Evolutionary conservation across 2,888 invertebrate genomes (phyloP).

Genomic region (Ectemnius cavifrons): DNA sequence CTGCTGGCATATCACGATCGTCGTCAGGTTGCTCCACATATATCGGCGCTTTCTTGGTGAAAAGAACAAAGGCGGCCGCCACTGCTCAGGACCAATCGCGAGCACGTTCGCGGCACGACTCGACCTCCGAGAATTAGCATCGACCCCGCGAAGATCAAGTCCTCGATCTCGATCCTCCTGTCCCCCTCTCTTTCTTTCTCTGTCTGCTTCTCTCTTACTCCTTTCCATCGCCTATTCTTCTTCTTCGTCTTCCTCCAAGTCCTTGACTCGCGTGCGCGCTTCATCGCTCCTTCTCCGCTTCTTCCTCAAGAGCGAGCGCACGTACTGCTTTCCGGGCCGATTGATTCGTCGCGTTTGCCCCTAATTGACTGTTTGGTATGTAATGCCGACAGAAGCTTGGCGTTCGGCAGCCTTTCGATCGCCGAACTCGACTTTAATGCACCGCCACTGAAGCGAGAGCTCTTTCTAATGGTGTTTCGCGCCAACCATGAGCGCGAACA

Average conservation of each 20-base stretch:
- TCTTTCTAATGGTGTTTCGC: background rate
- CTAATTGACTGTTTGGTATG: slow-evolving; percentile 47
- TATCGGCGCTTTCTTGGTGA: slow-evolving; percentile 53
- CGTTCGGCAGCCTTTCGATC: slow-evolving; percentile 17
- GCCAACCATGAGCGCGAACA: background rate
- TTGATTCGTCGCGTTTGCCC: slow-evolving; percentile 56
- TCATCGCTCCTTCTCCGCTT: background rate
- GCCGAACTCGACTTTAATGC: slow-evolving; percentile 4
- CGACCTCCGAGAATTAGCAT: slow-evolving; percentile 65
- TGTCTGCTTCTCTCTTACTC: background rate
- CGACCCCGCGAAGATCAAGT: slow-evolving; percentile 56
- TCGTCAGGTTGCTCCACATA: slow-evolving; percentile 62
- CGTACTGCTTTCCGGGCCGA: slow-evolving; percentile 28
- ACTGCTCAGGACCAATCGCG: slow-evolving; percentile 52
- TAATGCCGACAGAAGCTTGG: slow-evolving; percentile 22
- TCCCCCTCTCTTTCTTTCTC: background rate
- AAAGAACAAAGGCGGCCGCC: slow-evolving; percentile 63
- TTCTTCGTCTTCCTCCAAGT: slow-evolving; percentile 13
- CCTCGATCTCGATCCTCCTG: slow-evolving; percentile 52
- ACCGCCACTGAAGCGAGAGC: background rate
- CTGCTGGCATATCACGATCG: slow-evolving; percentile 68
- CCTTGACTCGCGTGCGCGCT: background rate
- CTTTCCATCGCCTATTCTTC: background rate
- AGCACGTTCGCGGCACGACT: slow-evolving; percentile 53
- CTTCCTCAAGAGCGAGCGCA: background rate